Evolutionary conservation across 2,113 vertebrate species (phyloP).

Genomic region (Polyodon spathula): DNA sequence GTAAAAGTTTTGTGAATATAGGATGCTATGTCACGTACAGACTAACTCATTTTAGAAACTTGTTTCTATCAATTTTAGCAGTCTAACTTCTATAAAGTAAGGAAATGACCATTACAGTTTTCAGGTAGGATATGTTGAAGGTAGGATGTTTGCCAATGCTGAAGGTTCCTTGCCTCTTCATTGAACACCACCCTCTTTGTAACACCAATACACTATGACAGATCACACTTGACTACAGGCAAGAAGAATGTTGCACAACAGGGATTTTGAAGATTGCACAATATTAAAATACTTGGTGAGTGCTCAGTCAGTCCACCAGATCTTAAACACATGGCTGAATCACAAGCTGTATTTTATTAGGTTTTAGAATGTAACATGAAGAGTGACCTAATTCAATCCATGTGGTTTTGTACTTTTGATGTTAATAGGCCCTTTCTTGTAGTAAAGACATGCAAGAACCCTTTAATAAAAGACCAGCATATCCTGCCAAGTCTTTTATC

Average conservation of each 20-base stretch:
- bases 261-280: slow-evolving; percentile 11
- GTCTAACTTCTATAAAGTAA: no score
- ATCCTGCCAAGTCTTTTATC: slow-evolving; percentile 40
- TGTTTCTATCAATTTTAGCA: no score
- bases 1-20: no score
- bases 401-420: slow-evolving; percentile 59
- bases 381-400: slow-evolving; percentile 73
- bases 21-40: no score
- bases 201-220: no score
- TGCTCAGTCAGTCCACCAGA: slow-evolving; percentile 44
- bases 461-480: slow-evolving; percentile 45
- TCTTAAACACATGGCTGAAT: slow-evolving; percentile 50
- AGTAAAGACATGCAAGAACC: slow-evolving; percentile 31
- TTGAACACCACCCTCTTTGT: no score
- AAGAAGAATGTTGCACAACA: not conserved
- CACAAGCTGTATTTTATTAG: slow-evolving; percentile 63
- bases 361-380: slow-evolving; percentile 72
- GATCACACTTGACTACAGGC: not conserved
- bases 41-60: no score
- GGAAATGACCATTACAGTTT: no score
- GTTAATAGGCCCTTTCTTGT: slow-evolving; percentile 49
- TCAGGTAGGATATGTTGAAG: no score
- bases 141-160: no score
- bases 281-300: slow-evolving; percentile 41
- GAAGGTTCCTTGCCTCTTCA: no score